These are phyloP conservation scores for Steromphala cineraria DNA, from an alignment of 2,888 invertebrate genomes.

Conservation along the genomic window DNA sequence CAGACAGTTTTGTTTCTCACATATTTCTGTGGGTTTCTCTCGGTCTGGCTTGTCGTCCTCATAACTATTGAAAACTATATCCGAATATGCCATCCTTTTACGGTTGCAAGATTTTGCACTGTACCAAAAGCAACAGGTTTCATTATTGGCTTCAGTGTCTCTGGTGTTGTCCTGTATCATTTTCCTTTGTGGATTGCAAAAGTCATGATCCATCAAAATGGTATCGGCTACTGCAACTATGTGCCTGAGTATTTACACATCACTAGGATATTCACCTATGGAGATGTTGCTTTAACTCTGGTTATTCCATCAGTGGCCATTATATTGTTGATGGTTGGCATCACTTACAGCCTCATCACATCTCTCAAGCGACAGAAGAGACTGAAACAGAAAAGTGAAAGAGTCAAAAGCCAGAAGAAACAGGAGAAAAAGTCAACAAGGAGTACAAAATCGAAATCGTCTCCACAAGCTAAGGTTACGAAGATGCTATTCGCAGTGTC, in stretches of 20 bases:
- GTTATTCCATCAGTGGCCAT: slow-evolving; percentile 49
- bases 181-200: slow-evolving; percentile 47
- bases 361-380: slow-evolving; percentile 38
- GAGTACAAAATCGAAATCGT: not conserved
- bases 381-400: slow-evolving; percentile 17
- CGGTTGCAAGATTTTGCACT: slow-evolving; percentile 37
- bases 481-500: slow-evolving; percentile 59
- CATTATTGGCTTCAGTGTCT: slow-evolving; percentile 29
- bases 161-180: slow-evolving; percentile 40
- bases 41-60: slow-evolving; percentile 55
- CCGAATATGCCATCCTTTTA: slow-evolving; percentile 49
- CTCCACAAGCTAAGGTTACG: slow-evolving; percentile 45
- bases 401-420: not conserved
- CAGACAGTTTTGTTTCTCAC: slow-evolving; percentile 84
- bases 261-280: slow-evolving; percentile 32
- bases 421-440: not conserved
- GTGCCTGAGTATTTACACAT: not conserved
- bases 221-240: not conserved
- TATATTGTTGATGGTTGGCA: slow-evolving; percentile 39
- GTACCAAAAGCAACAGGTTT: slow-evolving; percentile 26
- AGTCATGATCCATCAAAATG: not conserved
- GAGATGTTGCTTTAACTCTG: slow-evolving; percentile 46
- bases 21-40: slow-evolving; percentile 63
- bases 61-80: slow-evolving; percentile 53
- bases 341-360: slow-evolving; percentile 36